Conservation (phyloP, 1,140 invertebrate genomes). For the Penaeus japonicus region DNA sequence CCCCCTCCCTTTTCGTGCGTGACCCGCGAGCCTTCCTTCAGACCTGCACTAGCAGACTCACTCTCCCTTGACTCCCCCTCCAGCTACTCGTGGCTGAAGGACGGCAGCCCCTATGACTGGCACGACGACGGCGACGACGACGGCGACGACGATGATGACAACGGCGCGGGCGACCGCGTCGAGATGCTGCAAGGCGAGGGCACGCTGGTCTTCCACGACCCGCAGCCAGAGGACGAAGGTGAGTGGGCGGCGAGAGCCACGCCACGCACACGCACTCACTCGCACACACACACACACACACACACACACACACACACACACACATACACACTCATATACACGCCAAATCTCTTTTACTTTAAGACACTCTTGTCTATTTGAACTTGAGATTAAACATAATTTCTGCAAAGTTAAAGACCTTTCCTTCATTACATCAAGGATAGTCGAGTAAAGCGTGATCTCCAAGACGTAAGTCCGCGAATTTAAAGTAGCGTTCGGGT, state of each 20-base stretch:
- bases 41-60: not conserved
- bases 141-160: conserved; percentile 63
- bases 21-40: too few relatives aligned
- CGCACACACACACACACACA: not conserved
- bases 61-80: not conserved
- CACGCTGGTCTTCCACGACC: conserved; percentile 66
- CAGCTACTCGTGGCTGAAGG: conserved; percentile 57
- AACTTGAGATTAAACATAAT: too few relatives aligned
- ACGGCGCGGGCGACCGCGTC: conserved; percentile 63
- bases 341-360: too few relatives aligned
- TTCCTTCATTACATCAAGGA: too few relatives aligned
- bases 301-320: not conserved
- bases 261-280: not conserved
- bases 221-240: conserved; percentile 67
- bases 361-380: too few relatives aligned
- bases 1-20: too few relatives aligned
- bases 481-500: too few relatives aligned
- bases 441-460: too few relatives aligned
- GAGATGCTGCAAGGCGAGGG: conserved; percentile 62
- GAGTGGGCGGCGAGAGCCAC: conserved; percentile 34
- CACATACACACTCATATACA: too few relatives aligned
- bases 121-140: conserved; percentile 65
- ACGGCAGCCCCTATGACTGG: conserved; percentile 41
- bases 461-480: too few relatives aligned
- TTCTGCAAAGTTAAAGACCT: too few relatives aligned